Percentiles rank a stretch among this genome's conserved stretches.
phyloP scores from a whole-genome alignment of 1,140 invertebrate species.

The Orchestia grillus region DNA sequence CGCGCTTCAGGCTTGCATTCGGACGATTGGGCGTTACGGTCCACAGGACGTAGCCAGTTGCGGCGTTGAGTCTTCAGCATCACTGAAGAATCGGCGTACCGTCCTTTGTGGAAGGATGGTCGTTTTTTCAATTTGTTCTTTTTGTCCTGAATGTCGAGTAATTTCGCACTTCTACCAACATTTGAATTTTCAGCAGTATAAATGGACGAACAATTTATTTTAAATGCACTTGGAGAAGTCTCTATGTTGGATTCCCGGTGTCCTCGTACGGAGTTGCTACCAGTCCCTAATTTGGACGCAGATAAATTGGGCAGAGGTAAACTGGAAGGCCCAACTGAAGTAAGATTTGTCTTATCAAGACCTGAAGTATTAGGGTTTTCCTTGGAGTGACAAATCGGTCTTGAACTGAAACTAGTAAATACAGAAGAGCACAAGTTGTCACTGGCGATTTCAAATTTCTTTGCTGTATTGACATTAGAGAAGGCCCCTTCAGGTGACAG shows the following conservation, averaged over 20 bases:
- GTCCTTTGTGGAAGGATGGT: neutral
- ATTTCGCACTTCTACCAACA: neutral
- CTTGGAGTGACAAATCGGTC: conserved; percentile 32
- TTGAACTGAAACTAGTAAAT: neutral
- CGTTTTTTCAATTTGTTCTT: neutral
- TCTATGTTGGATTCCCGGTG: neutral
- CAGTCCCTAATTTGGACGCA: neutral
- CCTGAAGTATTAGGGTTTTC: neutral
- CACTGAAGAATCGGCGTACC: neutral
- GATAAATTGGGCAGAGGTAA: neutral
- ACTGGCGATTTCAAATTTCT: neutral
- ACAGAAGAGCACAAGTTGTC: neutral
- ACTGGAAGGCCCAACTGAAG: conserved; percentile 28
- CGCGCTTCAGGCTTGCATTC: neutral
- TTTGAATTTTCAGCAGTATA: neutral
- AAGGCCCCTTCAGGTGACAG: neutral
- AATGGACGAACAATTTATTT: neutral
- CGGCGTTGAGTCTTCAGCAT: neutral
- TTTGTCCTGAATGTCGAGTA: neutral
- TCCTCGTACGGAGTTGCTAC: neutral
- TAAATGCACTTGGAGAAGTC: neutral
- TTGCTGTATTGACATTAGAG: neutral
- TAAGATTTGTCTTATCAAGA: neutral
- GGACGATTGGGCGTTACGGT: neutral
- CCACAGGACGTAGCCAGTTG: neutral